A percentile compares a stretch with the other conserved stretches of the same genome.
These are phyloP conservation scores for Capromys pilorides DNA, from an alignment of 2,797 vertebrate species.

Conservation along the genomic window DNA sequence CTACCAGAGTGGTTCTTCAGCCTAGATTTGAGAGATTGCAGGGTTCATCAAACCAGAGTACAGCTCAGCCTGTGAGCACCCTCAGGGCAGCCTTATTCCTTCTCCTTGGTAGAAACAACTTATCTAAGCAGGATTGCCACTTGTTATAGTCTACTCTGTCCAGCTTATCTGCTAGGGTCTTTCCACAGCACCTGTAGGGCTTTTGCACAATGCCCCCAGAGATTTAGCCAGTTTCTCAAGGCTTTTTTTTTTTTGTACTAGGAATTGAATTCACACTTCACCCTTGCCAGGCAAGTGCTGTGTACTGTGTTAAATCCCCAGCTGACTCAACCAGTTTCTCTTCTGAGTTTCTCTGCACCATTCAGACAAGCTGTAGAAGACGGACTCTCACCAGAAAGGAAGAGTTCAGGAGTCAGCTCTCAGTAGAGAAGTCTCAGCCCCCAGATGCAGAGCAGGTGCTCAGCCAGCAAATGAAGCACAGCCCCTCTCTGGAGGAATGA, in stretches of 20 bases:
- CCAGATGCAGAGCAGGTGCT: not conserved
- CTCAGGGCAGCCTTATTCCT: not conserved
- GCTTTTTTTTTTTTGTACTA: too few species aligned
- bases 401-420: not conserved
- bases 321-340: not conserved
- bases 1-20: not conserved
- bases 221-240: too few species aligned
- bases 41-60: not conserved
- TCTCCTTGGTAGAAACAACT: not conserved
- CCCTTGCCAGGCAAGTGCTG: not conserved
- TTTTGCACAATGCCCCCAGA: not conserved
- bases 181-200: not conserved
- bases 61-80: not conserved
- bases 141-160: not conserved
- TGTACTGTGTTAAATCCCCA: too few species aligned
- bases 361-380: not conserved
- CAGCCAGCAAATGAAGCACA: not conserved
- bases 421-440: not conserved
- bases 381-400: not conserved
- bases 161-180: not conserved
- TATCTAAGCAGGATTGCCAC: not conserved
- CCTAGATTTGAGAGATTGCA: not conserved
- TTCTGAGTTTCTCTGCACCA: not conserved
- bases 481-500: not conserved
- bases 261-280: too few species aligned